A percentile compares a stretch with the other conserved stretches of the same genome.
phyloP scores from a whole-genome alignment of 2,113 vertebrate species.

The Microcebus murinus region DNA sequence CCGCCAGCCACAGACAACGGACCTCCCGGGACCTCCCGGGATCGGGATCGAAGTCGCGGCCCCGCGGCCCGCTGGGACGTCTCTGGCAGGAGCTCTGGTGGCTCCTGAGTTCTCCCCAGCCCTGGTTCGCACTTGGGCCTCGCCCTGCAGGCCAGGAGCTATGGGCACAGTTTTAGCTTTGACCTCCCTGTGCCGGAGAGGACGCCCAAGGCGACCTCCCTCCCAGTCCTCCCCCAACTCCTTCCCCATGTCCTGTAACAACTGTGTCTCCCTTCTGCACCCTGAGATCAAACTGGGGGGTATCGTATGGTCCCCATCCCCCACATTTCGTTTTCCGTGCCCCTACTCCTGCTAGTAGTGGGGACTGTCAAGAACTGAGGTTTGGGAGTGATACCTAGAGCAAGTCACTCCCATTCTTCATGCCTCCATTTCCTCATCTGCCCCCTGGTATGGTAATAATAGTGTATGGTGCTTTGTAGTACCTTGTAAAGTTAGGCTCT shows the following conservation, averaged over 20 bases:
- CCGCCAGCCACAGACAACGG: neutral
- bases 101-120: accelerated
- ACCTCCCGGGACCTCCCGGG: neutral
- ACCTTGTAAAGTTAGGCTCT: neutral
- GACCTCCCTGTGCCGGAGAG: neutral
- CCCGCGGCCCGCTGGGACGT: neutral
- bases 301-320: accelerated
- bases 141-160: neutral
- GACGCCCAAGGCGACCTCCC: neutral
- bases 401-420: neutral
- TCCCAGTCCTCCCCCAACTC: neutral
- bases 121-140: neutral
- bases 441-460: neutral
- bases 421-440: neutral
- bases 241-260: neutral
- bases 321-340: neutral
- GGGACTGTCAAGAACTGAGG: neutral
- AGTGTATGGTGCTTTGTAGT: neutral
- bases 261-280: neutral
- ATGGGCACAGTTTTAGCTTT: neutral
- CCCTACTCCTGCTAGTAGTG: neutral
- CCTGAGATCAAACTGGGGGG: neutral
- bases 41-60: neutral
- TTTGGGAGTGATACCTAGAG: neutral
- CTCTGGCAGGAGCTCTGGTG: accelerated